Evolutionary conservation across 1,140 invertebrate species (phyloP).

Genomic region (Cotesia glomerata): DNA sequence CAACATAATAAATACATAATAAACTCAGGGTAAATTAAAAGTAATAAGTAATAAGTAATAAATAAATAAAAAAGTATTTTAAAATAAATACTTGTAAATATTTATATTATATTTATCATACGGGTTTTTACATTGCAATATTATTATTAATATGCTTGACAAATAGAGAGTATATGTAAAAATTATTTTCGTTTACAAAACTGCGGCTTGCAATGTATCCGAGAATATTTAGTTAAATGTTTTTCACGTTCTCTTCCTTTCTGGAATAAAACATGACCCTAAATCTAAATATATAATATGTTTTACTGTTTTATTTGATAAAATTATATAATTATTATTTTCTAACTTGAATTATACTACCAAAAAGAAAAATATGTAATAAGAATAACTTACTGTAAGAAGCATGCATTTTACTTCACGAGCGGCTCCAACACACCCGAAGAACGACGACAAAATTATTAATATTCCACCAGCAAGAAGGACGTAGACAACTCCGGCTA

Average conservation of each 20-base stretch:
- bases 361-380: background rate
- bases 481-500: slow-evolving; percentile 81
- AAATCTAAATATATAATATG: background rate
- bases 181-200: slow-evolving; percentile 4
- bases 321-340: no score
- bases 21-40: no score
- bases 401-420: slow-evolving; percentile 90
- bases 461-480: slow-evolving; percentile 79
- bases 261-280: background rate
- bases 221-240: slow-evolving; percentile 7
- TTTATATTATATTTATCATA: no score
- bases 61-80: no score
- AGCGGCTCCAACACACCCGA: slow-evolving; percentile 85
- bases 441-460: slow-evolving; percentile 78
- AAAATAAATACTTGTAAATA: no score
- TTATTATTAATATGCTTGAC: background rate
- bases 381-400: slow-evolving; percentile 71
- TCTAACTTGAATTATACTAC: no score
- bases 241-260: slow-evolving; percentile 1
- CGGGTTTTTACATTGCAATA: background rate
- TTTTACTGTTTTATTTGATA: no score
- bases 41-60: no score
- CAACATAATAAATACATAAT: no score
- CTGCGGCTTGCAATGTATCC: background rate
- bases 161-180: background rate